Conservation (phyloP, 2,797 vertebrate genomes). For the Propithecus deckenii region DNA sequence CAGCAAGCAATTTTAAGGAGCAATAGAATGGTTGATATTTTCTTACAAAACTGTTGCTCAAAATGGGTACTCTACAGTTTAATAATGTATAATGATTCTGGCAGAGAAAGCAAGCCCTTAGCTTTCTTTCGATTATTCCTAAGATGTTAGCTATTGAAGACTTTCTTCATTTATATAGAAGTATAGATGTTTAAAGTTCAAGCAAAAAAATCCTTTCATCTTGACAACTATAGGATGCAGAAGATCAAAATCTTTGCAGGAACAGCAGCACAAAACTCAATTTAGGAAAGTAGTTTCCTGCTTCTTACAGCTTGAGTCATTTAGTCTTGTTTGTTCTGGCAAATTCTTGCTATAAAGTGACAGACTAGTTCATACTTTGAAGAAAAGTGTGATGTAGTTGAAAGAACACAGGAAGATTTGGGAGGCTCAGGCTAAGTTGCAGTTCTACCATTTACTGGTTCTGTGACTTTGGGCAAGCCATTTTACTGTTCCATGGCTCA, state of each 20-base stretch:
- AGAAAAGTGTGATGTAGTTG: constrained; percentile 13
- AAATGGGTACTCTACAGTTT: constrained; percentile 19
- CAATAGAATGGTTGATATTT: background rate
- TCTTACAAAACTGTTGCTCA: constrained; percentile 39
- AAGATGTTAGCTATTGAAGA: constrained; percentile 5
- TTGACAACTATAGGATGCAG: constrained; percentile 27
- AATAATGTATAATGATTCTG: constrained; percentile 64
- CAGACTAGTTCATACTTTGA: constrained; percentile 25
- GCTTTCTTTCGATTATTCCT: background rate
- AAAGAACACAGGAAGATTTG: background rate
- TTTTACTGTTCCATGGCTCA: constrained; percentile 59
- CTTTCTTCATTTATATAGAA: constrained; percentile 53
- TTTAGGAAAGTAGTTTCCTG: constrained; percentile 1
- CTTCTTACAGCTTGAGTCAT: background rate
- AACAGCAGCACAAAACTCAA: background rate
- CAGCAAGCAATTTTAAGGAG: constrained; percentile 31
- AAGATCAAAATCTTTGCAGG: constrained; percentile 39
- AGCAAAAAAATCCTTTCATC: constrained; percentile 18
- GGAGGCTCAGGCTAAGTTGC: background rate
- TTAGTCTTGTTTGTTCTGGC: background rate
- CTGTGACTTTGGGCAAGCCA: background rate
- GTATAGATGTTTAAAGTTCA: constrained; percentile 50
- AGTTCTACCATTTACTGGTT: background rate
- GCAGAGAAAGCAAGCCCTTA: constrained; percentile 38
- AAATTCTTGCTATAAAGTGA: constrained; percentile 13